Percentiles rank a stretch among this genome's conserved stretches.
phyloP scores from a whole-genome alignment of 1,140 invertebrate species.

The Neuroterus valhalla region DNA sequence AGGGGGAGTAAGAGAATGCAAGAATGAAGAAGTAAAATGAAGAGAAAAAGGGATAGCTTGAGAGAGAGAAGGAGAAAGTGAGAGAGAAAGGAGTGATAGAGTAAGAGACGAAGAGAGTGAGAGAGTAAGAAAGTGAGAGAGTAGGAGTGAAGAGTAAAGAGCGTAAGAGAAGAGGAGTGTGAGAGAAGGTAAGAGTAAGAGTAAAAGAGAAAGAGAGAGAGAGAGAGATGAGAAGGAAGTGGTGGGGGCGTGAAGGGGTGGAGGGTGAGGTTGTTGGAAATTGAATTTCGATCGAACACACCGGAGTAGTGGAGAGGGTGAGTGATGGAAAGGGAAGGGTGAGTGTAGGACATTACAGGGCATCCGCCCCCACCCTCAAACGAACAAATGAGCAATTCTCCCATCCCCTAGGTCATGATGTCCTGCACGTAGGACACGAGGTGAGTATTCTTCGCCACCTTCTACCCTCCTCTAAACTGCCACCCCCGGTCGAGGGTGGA shows the following conservation, averaged over 20 bases:
- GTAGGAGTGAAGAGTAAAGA: slow-evolving; percentile 45
- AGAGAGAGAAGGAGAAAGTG: slow-evolving; percentile 34
- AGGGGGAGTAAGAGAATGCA: slow-evolving; percentile 25
- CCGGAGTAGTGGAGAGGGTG: slow-evolving; percentile 50
- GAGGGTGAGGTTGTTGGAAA: slow-evolving; percentile 69
- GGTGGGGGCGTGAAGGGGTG: slow-evolving; percentile 35
- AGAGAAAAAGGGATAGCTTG: neutral
- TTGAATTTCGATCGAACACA: slow-evolving; percentile 74
- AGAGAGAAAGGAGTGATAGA: slow-evolving; percentile 31
- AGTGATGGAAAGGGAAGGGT: slow-evolving; percentile 42
- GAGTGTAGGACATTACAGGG: slow-evolving; percentile 59
- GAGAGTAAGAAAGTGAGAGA: slow-evolving; percentile 35
- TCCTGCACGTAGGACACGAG: slow-evolving; percentile 65
- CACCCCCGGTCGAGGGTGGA: slow-evolving; percentile 50
- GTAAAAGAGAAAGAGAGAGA: slow-evolving; percentile 35
- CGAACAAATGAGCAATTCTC: slow-evolving; percentile 72
- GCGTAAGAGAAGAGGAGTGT: slow-evolving; percentile 33
- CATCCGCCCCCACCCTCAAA: slow-evolving; percentile 64
- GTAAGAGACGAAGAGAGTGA: slow-evolving; percentile 8
- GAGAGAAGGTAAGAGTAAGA: neutral
- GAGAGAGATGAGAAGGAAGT: slow-evolving; percentile 45
- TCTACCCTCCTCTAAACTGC: slow-evolving; percentile 54
- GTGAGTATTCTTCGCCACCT: slow-evolving; percentile 57
- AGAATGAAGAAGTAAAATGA: slow-evolving; percentile 37
- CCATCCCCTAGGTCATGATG: slow-evolving; percentile 54